Base-by-base conservation (phyloP, 2,888 invertebrate genomes). In the Drosophila kanekoi region DNA sequence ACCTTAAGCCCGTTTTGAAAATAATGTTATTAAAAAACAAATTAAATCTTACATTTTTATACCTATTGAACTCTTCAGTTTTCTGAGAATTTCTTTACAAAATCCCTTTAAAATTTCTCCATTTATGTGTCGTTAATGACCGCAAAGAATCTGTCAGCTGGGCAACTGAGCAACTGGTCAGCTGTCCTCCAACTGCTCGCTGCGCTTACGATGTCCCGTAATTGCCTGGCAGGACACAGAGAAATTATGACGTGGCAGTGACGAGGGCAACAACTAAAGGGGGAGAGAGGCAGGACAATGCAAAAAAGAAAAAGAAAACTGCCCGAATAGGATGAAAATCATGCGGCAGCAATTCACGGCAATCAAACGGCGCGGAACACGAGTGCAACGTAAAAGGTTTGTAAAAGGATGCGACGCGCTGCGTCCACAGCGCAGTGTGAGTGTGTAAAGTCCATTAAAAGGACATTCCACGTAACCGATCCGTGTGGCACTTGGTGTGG, bases 281-380 rank as follows among this genome's bases (percentile, higher is more conserved):
- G 3, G 37, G 33, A n/a, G 33, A 10, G 37, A 28, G 40, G 9
- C 16, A 9, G 40, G 38, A 38, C 28, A 28, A 28, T 28, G 28
- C 28, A 14, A n/a, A 18, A n/a, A 37, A 18, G 13, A 6, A 37
- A 60, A 40, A 45, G 45, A 47, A 69, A 66, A 66, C 56, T 41
- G 63, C 32, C 59, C 49, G 60, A 48, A 83, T 76, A 72, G 89
- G 87, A 87, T 89, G 65, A 83, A 80, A 89, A 67, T 83, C 89
- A 77, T 87, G 89, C 81, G 81, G 87, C 77, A 70, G 83, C 83
- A 67, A 87, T 89, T 89, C 87, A 89, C 87, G 87, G 84, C 89
- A 83, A 83, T 83, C 89, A 83, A 89, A 87, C 74, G 71, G 83
- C 83, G 81, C 68, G 70, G 83, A 79, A 88, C 89, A 82, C 77